Evolutionary conservation across 2,888 invertebrate species (phyloP).

Genomic region (Andrena bucephala): DNA sequence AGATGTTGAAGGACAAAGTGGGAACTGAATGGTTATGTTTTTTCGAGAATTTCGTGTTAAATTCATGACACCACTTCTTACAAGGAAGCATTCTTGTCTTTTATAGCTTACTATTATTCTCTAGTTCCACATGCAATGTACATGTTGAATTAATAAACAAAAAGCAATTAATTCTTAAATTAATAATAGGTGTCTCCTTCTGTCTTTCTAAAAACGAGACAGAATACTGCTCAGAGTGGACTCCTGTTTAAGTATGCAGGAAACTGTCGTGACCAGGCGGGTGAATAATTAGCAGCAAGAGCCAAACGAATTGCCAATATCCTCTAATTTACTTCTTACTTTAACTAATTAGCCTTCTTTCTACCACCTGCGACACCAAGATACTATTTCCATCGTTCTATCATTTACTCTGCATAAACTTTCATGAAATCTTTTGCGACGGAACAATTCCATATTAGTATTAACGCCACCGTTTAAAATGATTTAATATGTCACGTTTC

Average conservation of each 20-base stretch:
- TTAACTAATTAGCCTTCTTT: constrained; percentile 15
- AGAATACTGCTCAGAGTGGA: background rate
- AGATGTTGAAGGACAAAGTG: too few relatives aligned
- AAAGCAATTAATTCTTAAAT: too few relatives aligned
- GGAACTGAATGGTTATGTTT: too few relatives aligned
- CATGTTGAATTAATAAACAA: too few relatives aligned
- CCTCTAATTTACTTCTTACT: background rate
- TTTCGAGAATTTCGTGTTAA: too few relatives aligned
- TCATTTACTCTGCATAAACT: background rate
- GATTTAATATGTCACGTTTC: too few relatives aligned
- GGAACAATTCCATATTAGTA: background rate
- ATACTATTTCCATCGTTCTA: constrained; percentile 1
- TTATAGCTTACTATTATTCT: too few relatives aligned
- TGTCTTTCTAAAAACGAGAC: background rate
- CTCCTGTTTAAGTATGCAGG: background rate
- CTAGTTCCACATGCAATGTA: too few relatives aligned
- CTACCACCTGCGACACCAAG: background rate
- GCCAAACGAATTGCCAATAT: background rate
- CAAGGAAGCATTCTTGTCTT: too few relatives aligned
- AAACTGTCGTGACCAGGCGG: background rate
- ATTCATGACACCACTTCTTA: too few relatives aligned
- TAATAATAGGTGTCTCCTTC: background rate
- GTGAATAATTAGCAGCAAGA: constrained; percentile 7
- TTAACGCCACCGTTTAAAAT: background rate
- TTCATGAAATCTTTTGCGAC: background rate